These are phyloP conservation scores for Zeugodacus cucurbitae DNA, from an alignment of 1,140 invertebrate species.

Conservation along the genomic window DNA sequence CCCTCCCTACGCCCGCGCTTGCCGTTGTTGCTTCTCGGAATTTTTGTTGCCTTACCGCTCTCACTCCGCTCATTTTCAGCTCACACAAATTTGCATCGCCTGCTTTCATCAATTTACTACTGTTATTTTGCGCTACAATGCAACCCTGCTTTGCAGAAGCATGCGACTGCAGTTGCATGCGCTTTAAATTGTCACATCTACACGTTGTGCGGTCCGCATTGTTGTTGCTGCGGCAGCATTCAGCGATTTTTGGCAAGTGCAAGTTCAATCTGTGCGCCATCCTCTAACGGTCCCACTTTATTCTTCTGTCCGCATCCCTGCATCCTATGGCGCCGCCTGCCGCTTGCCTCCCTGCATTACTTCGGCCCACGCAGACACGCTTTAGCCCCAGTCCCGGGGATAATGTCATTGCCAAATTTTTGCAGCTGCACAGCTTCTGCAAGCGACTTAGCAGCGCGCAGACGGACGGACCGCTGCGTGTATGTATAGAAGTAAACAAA, in stretches of 20 bases:
- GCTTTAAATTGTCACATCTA: background rate
- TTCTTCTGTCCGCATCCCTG: too few relatives aligned
- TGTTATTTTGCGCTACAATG: background rate
- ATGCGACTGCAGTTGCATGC: background rate
- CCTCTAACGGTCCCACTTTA: too few relatives aligned
- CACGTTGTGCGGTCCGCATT: background rate
- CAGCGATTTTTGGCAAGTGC: conserved; percentile 36
- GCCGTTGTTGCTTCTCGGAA: background rate
- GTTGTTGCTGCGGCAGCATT: conserved; percentile 20
- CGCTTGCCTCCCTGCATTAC: background rate
- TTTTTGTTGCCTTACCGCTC: background rate
- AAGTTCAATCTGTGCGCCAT: conserved; percentile 19
- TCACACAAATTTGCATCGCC: background rate
- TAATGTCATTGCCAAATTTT: conserved; percentile 43
- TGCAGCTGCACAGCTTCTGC: conserved; percentile 7
- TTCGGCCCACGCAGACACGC: background rate
- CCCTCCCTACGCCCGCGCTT: background rate
- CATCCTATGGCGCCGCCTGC: background rate
- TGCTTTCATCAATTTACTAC: background rate
- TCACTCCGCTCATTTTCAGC: background rate
- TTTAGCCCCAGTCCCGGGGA: conserved; percentile 34
- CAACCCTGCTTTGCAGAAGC: conserved; percentile 2
- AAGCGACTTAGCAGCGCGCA: background rate
- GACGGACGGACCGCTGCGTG: background rate
- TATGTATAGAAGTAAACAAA: background rate